A percentile compares a stretch with the other conserved stretches of the same genome.
These are phyloP conservation scores for Delphinapterus leucas DNA, from an alignment of 2,113 vertebrate species.

Conservation along the genomic window DNA sequence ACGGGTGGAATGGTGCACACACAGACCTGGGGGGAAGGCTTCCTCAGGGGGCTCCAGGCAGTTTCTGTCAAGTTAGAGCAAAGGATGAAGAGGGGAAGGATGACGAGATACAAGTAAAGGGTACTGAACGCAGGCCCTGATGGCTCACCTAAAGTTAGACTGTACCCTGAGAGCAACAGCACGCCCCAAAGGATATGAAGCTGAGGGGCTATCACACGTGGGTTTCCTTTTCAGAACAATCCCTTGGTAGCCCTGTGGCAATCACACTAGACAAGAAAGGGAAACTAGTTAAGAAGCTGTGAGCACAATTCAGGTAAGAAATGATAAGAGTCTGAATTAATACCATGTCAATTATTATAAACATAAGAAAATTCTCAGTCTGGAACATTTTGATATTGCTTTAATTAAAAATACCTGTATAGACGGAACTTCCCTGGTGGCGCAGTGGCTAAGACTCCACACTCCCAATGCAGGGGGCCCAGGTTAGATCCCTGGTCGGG, in stretches of 20 bases:
- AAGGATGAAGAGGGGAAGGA: neutral
- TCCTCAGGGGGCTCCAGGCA: neutral
- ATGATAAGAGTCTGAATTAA: neutral
- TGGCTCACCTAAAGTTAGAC: neutral
- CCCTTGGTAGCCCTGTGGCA: neutral
- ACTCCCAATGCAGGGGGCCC: neutral
- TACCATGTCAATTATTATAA: neutral
- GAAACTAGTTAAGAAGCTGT: neutral
- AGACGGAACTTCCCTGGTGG: neutral
- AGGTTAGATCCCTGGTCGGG: too few relatives aligned
- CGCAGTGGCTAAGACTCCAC: too few relatives aligned
- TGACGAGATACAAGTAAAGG: neutral
- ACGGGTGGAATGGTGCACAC: neutral
- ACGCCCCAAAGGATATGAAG: neutral
- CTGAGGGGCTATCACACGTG: neutral
- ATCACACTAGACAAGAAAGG: neutral
- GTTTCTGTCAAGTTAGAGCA: neutral
- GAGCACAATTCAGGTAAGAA: neutral
- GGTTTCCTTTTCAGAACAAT: neutral
- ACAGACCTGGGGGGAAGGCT: neutral
- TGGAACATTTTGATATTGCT: neutral
- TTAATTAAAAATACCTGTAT: neutral
- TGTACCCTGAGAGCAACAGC: neutral
- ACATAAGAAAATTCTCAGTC: neutral
- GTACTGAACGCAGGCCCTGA: neutral